Conservation (phyloP, 2,113 vertebrate species). For the Urocynchramus pylzowi region DNA sequence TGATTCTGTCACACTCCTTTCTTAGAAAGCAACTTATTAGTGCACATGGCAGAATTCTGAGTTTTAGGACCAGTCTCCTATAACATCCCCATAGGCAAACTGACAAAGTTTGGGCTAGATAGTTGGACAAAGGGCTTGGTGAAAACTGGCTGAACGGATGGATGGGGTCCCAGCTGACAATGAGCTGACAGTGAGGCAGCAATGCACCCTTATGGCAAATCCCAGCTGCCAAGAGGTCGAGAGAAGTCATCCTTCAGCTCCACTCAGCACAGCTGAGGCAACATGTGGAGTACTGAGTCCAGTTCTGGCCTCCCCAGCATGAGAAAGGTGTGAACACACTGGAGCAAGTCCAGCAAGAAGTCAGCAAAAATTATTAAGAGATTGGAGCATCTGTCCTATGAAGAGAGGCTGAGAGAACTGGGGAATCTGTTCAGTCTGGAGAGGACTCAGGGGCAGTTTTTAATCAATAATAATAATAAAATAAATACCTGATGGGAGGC, state of each 20-base stretch:
- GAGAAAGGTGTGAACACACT: not conserved
- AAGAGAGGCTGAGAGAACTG: not conserved
- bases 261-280: not conserved
- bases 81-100: not conserved
- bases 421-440: not conserved
- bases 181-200: not conserved
- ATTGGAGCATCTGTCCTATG: not conserved
- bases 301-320: not conserved
- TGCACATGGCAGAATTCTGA: not conserved
- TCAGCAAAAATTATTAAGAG: not conserved
- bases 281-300: not conserved
- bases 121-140: not conserved
- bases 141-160: not conserved
- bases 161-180: not conserved
- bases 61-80: not conserved
- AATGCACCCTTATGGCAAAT: not conserved
- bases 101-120: not conserved
- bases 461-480: not conserved
- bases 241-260: not conserved
- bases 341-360: not conserved
- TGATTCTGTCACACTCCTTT: not conserved
- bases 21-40: not conserved
- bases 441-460: not conserved
- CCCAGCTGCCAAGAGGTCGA: not conserved
- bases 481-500: not conserved